Percentiles rank a stretch among this genome's conserved stretches.
Evolutionary conservation across 2,113 vertebrate species (phyloP).

Genomic region (Orientallactaga bullata): DNA sequence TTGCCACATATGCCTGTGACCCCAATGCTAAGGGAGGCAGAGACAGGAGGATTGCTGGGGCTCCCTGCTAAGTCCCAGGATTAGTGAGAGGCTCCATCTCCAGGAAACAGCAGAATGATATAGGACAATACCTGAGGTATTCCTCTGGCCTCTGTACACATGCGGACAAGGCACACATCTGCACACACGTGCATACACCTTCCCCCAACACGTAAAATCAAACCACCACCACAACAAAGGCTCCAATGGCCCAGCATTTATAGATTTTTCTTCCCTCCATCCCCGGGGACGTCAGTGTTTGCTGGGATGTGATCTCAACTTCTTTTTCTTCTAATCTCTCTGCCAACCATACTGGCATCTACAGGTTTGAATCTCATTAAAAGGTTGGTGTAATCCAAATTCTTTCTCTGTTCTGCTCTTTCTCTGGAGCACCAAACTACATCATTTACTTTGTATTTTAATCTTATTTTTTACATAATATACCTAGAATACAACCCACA

Average conservation of each 20-base stretch:
- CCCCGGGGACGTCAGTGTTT: not conserved
- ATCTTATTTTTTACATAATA: conserved; percentile 1
- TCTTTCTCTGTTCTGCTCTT: not conserved
- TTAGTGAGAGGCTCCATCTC: too few relatives aligned
- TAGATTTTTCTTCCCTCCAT: not conserved
- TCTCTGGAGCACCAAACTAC: not conserved
- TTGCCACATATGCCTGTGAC: too few relatives aligned
- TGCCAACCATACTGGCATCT: not conserved
- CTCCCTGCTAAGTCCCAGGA: too few relatives aligned
- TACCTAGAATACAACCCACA: not conserved
- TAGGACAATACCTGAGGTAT: too few relatives aligned
- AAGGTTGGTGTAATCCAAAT: not conserved
- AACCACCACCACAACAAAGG: not conserved
- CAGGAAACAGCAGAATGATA: too few relatives aligned
- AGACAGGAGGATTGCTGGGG: too few relatives aligned
- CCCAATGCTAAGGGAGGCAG: too few relatives aligned
- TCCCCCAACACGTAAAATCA: too few relatives aligned
- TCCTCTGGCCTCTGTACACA: too few relatives aligned
- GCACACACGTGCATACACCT: too few relatives aligned
- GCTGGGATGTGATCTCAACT: not conserved
- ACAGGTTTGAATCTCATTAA: not conserved
- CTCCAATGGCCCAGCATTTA: not conserved
- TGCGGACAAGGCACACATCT: too few relatives aligned
- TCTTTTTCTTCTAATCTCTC: not conserved
- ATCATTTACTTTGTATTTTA: not conserved